Evolutionary conservation across 2,113 vertebrate genomes (phyloP), one percentile per base, ranked within the genome.

Genomic region (Pachyramphus minor): DNA sequence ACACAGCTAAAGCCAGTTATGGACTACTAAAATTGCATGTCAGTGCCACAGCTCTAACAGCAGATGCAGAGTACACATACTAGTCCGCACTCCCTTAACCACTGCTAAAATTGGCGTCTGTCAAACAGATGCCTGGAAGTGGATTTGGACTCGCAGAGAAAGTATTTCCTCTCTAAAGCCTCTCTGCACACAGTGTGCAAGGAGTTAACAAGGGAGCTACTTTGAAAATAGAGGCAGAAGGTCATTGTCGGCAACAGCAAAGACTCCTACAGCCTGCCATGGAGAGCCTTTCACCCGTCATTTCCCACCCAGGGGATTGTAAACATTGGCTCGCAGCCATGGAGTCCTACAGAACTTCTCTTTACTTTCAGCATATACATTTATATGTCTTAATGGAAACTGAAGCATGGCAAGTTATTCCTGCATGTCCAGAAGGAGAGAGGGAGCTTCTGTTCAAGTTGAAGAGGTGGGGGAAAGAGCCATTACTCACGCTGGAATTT

Each of bases 271-370:
- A 97, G 98, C 97, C 97, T 98, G 98, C 97, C 92, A 93, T 97
- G 97, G 98, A 97, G 97, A 98, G 97, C 97, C 98, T 99, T 99
- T 99, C 98, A 98, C 98, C 98, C 98, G 97, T 98, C 97, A 97
- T 98, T 99, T 99, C 98, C 98, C 98, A 98, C 98, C 98, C 98
- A 98, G 98, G 98, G 98, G 98, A 99, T 98, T 99, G 99, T 99
- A 99, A 99, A 99, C 99, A 99, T 97, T 97, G 99, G 99, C 98
- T 97, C 30, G 2, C 2, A 39, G 98, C 99, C 99, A 98, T 28
- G n/a, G 27, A n/a, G 77, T 87, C 97, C 96, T 97, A 98, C 97
- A 98, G 91, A 97, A 97, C 98, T 84, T 77, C 97, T 98, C 97
- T 98, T 97, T 97, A 90, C 95, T 97, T 96, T 81, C 95, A 90